Conservation (phyloP, 1,140 invertebrate genomes). For the Sycobia sp. region DNA sequence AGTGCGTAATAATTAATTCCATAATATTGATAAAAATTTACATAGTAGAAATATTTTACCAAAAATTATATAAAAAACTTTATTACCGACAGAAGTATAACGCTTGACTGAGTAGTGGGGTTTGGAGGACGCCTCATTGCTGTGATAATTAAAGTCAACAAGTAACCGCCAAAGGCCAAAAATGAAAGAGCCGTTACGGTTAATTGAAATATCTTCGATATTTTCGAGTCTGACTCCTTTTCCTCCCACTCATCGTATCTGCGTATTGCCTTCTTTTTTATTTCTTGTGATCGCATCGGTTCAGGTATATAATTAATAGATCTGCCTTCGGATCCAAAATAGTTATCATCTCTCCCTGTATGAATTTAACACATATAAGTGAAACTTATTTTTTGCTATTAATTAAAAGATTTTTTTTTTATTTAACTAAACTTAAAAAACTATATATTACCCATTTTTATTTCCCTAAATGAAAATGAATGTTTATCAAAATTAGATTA, state of each 20-base stretch:
- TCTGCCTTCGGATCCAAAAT: not conserved
- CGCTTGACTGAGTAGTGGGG: constrained; percentile 35
- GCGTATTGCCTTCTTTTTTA: constrained; percentile 42
- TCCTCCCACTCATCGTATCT: constrained; percentile 60
- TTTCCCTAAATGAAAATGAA: too few species aligned
- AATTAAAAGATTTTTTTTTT: too few species aligned
- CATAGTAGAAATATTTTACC: too few species aligned
- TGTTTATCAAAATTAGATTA: too few species aligned
- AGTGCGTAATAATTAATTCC: too few species aligned
- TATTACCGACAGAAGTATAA: constrained; percentile 56
- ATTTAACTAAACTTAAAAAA: too few species aligned
- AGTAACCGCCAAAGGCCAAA: constrained; percentile 78
- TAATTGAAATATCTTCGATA: constrained; percentile 73
- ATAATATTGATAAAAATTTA: too few species aligned
- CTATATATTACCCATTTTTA: too few species aligned
- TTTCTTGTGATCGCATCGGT: constrained; percentile 37
- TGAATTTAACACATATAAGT: too few species aligned
- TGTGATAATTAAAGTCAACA: constrained; percentile 74
- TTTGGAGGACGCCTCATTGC: constrained; percentile 65
- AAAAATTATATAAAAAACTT: constrained; percentile 2
- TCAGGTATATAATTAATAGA: too few species aligned
- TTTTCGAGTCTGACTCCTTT: constrained; percentile 57
- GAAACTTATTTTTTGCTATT: too few species aligned
- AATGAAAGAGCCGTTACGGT: constrained; percentile 76
- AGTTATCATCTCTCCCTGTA: too few species aligned